A percentile compares a stretch with the other conserved stretches of the same genome.
Evolutionary conservation across 1,140 invertebrate species (phyloP).

Genomic region (Alviniconcha marisindica): DNA sequence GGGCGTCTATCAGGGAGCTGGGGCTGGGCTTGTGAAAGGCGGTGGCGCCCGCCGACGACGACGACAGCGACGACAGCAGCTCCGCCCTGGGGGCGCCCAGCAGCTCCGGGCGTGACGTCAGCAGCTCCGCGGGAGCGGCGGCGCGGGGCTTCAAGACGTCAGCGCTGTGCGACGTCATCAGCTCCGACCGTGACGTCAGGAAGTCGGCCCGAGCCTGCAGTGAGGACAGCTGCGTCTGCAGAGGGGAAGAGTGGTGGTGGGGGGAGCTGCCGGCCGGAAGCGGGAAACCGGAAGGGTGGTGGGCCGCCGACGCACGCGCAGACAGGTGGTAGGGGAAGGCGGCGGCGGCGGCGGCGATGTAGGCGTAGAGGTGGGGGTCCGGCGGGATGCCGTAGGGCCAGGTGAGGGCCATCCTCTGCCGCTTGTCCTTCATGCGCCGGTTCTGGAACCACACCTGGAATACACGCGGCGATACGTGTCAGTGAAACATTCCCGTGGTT

Average conservation of each 20-base stretch:
- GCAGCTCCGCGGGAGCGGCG: neutral
- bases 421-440: conserved; percentile 98
- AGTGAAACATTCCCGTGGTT: too few relatives aligned
- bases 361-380: conserved; percentile 93
- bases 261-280: conserved; percentile 20
- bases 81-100: neutral
- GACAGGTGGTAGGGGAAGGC: conserved; percentile 33
- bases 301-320: conserved; percentile 5
- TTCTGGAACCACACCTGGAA: conserved; percentile 99
- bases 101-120: conserved; percentile 29
- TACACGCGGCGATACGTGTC: too few relatives aligned
- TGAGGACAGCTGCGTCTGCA: conserved; percentile 2
- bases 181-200: conserved; percentile 25
- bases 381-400: conserved; percentile 88
- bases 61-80: neutral
- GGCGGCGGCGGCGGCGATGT: conserved; percentile 91
- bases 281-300: neutral
- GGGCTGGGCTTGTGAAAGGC: conserved; percentile 10
- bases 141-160: conserved; percentile 1
- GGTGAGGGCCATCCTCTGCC: conserved; percentile 93
- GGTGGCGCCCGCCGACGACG: neutral
- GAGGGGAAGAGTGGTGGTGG: neutral
- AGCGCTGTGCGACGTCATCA: conserved; percentile 16
- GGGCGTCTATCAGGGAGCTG: conserved; percentile 16
- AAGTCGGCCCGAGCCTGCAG: conserved; percentile 27